Evolutionary conservation across 2,888 invertebrate genomes (phyloP).

Genomic region (Brachypterus glaber): DNA sequence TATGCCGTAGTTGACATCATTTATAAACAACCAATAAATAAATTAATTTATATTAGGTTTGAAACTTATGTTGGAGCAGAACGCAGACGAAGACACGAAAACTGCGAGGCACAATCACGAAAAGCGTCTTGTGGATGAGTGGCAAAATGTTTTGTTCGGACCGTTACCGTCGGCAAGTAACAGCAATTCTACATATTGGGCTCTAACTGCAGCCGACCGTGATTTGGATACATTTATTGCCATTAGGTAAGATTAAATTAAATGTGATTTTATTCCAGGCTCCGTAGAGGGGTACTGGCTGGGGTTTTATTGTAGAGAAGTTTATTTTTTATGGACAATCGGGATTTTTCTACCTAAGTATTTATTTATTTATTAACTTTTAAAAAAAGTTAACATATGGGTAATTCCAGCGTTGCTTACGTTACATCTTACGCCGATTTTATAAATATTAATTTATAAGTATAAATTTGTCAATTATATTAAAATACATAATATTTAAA

Average conservation of each 20-base stretch:
- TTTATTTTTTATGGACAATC: neutral
- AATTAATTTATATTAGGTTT: too few species aligned
- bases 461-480: too few species aligned
- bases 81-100: conserved; percentile 37
- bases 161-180: conserved; percentile 30
- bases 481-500: too few species aligned
- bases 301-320: too few species aligned
- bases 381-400: too few species aligned
- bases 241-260: conserved; percentile 36
- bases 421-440: too few species aligned
- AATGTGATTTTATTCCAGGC: too few species aligned
- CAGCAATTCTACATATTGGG: conserved; percentile 33
- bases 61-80: conserved; percentile 46
- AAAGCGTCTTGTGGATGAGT: conserved; percentile 41
- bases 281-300: too few species aligned
- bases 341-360: neutral
- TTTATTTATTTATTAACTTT: neutral
- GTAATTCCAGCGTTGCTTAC: too few species aligned
- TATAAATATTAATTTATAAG: too few species aligned
- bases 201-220: conserved; percentile 37
- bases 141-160: conserved; percentile 53
- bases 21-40: too few species aligned
- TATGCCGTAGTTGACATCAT: too few species aligned
- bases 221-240: conserved; percentile 42
- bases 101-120: conserved; percentile 40